These are phyloP conservation scores for Hycleus phaleratus DNA, from an alignment of 1,140 invertebrate species.

Conservation along the genomic window DNA sequence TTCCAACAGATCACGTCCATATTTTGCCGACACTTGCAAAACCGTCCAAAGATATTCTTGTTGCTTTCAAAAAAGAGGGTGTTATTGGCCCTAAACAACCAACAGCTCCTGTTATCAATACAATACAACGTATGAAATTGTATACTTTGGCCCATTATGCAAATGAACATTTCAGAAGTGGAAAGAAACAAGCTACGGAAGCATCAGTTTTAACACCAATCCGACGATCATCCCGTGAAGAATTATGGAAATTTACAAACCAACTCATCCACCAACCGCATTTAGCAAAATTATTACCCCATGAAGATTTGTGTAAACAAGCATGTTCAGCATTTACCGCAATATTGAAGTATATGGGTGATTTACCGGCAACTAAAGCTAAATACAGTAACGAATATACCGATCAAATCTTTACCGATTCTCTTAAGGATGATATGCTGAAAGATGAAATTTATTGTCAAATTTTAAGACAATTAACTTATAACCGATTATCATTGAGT, in stretches of 20 bases:
- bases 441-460: slow-evolving; percentile 92
- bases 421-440: slow-evolving; percentile 69
- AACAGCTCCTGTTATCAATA: slow-evolving; percentile 42
- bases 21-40: slow-evolving; percentile 74
- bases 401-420: slow-evolving; percentile 79
- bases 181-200: slow-evolving; percentile 50
- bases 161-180: slow-evolving; percentile 68
- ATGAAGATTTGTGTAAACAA: slow-evolving; percentile 66
- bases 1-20: slow-evolving; percentile 80
- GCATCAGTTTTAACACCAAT: slow-evolving; percentile 57
- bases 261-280: slow-evolving; percentile 80
- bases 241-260: slow-evolving; percentile 75
- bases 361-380: slow-evolving; percentile 69
- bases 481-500: slow-evolving; percentile 71
- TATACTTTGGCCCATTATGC: slow-evolving; percentile 79
- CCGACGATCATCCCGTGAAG: slow-evolving; percentile 48
- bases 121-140: slow-evolving; percentile 56
- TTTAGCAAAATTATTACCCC: slow-evolving; percentile 70
- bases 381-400: slow-evolving; percentile 68
- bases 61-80: slow-evolving; percentile 52
- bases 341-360: slow-evolving; percentile 94
- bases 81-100: slow-evolving; percentile 41
- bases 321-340: slow-evolving; percentile 64
- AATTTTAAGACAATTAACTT: slow-evolving; percentile 88
- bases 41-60: slow-evolving; percentile 55